Conservation (phyloP, 2,888 invertebrate species). For the Byasa hedistus region DNA sequence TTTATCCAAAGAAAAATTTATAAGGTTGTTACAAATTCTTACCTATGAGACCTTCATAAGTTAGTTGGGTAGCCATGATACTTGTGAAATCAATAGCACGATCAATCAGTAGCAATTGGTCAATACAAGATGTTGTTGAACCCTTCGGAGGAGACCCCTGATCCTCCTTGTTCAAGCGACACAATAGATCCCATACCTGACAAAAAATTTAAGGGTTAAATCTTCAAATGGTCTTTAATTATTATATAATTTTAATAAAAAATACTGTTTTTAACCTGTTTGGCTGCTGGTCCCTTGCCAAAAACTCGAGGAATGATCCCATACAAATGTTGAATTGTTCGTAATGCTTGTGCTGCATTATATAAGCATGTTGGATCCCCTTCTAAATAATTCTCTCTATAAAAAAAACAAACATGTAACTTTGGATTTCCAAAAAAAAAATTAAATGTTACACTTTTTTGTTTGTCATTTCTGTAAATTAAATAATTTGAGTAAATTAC, state of each 20-base stretch:
- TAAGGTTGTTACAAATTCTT: constrained; percentile 19
- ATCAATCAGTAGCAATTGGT: constrained; percentile 94
- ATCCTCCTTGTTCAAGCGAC: constrained; percentile 85
- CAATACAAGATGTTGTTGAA: constrained; percentile 85
- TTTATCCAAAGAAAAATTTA: neutral
- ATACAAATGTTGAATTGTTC: constrained; percentile 91
- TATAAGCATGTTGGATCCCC: constrained; percentile 94
- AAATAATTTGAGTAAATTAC: too few relatives aligned
- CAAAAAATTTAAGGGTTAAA: neutral
- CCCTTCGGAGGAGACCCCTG: constrained; percentile 64
- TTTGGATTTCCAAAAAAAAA: too few relatives aligned
- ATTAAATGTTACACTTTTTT: too few relatives aligned
- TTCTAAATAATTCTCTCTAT: constrained; percentile 91
- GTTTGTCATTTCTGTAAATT: too few relatives aligned
- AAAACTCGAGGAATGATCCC: constrained; percentile 94
- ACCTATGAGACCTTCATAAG: constrained; percentile 96
- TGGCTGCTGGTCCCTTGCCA: constrained; percentile 93
- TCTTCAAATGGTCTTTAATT: neutral
- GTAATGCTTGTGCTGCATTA: constrained; percentile 92
- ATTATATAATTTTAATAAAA: neutral
- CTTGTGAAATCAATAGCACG: constrained; percentile 94
- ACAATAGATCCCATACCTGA: constrained; percentile 91
- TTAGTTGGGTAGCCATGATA: constrained; percentile 95
- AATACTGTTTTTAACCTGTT: constrained; percentile 73
- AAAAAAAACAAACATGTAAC: constrained; percentile 33